Evolutionary conservation across 2,797 vertebrate species (phyloP).

Genomic region (Agapornis canus): DNA sequence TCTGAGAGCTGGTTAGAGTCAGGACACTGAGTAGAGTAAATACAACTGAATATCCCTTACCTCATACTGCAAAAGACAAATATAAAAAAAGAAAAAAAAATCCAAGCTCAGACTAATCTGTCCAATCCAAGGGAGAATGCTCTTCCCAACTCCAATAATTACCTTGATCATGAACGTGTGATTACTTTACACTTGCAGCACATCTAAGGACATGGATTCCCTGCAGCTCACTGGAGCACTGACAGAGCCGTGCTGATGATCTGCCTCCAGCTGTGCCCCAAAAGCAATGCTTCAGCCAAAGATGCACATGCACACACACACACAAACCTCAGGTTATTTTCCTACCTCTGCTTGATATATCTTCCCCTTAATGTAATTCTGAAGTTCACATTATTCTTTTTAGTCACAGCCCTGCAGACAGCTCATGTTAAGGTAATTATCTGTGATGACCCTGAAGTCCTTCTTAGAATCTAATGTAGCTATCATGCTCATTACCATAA

Average conservation of each 20-base stretch:
- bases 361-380: neutral
- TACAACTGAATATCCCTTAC: neutral
- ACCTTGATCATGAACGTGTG: neutral
- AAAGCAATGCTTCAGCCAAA: neutral
- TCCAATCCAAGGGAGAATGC: neutral
- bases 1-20: neutral
- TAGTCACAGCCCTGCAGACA: conserved; percentile 12
- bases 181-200: neutral
- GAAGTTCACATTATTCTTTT: conserved; percentile 19
- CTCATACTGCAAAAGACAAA: neutral
- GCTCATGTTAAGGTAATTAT: conserved; percentile 39
- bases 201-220: neutral
- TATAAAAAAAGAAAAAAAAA: rapidly evolving
- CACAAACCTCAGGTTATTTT: neutral
- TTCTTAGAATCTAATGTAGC: conserved; percentile 14
- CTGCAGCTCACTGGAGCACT: neutral
- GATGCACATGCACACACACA: neutral
- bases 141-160: neutral
- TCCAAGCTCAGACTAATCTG: neutral
- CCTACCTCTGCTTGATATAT: neutral
- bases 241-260: neutral
- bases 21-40: neutral
- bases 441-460: conserved; percentile 38
- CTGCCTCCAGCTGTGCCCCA: neutral
- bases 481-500: conserved; percentile 28